Conservation (phyloP, 2,797 vertebrate genomes). For the Sarcophilus harrisii region DNA sequence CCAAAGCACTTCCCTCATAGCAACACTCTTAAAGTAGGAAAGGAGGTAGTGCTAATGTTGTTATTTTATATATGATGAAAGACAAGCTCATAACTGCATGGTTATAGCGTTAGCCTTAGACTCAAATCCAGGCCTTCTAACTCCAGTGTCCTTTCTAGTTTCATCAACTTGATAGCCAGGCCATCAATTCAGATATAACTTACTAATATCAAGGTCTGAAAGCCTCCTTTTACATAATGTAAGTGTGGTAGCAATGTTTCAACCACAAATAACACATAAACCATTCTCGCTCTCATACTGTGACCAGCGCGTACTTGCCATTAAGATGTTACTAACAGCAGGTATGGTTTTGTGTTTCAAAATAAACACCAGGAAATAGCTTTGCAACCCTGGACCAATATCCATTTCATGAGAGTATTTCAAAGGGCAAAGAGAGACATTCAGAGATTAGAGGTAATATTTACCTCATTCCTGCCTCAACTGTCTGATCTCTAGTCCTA, state of each 20-base stretch:
- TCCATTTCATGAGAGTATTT: constrained; percentile 47
- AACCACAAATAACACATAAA: constrained; percentile 35
- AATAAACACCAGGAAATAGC: constrained; percentile 33
- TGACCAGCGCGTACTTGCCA: neutral
- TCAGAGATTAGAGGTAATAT: constrained; percentile 38
- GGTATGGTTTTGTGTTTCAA: constrained; percentile 58
- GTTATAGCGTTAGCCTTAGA: neutral
- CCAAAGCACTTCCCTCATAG: neutral
- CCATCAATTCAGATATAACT: neutral
- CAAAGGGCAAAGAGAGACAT: constrained; percentile 71
- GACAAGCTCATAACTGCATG: neutral
- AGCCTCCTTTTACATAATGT: neutral
- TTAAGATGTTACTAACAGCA: constrained; percentile 35
- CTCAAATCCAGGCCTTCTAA: neutral
- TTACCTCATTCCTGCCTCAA: constrained; percentile 1
- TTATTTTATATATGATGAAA: neutral
- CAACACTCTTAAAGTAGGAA: neutral
- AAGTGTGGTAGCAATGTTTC: constrained; percentile 1
- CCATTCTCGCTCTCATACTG: constrained; percentile 36
- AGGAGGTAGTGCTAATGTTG: neutral
- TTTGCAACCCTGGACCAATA: constrained; percentile 43
- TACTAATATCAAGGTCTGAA: neutral
- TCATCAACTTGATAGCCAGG: neutral
- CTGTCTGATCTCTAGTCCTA: constrained; percentile 43
- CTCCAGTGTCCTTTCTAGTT: neutral